Conservation (phyloP, 2,797 vertebrate species). For the Vireo griseus region DNA sequence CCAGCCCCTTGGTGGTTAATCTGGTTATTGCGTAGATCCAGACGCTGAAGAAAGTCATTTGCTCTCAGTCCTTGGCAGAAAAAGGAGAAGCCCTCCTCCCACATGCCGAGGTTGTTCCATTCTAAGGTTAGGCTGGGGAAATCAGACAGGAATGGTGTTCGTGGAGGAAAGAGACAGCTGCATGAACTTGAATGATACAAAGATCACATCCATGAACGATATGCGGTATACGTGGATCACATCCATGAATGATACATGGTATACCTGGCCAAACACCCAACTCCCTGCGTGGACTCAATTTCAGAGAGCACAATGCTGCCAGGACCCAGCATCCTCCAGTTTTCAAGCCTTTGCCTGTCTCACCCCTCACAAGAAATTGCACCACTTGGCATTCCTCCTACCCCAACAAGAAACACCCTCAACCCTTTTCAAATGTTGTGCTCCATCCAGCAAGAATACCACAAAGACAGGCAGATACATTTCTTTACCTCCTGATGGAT, state of each 20-base stretch:
- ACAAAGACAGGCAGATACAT: background rate
- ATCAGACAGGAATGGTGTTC: background rate
- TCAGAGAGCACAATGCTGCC: background rate
- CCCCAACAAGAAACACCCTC: background rate
- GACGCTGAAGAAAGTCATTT: conserved; percentile 75
- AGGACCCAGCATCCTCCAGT: background rate
- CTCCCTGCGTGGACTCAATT: fast-evolving
- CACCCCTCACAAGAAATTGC: background rate
- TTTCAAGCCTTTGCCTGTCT: background rate
- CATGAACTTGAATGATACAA: background rate
- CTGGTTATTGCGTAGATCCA: conserved; percentile 96
- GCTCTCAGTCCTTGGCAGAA: conserved; percentile 86
- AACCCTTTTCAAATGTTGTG: background rate
- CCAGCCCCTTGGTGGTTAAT: conserved; percentile 88
- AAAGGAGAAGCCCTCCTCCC: conserved; percentile 86
- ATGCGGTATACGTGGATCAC: fast-evolving
- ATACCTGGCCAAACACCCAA: background rate
- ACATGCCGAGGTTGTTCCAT: conserved; percentile 90
- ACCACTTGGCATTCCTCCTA: background rate
- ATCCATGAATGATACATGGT: background rate
- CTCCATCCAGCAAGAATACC: background rate
- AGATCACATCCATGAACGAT: background rate
- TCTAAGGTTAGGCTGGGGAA: conserved; percentile 85
- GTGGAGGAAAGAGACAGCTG: background rate
- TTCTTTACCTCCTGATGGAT: conserved; percentile 82